Base-by-base conservation (phyloP, 1,140 invertebrate species). In the Aphis gossypii region DNA sequence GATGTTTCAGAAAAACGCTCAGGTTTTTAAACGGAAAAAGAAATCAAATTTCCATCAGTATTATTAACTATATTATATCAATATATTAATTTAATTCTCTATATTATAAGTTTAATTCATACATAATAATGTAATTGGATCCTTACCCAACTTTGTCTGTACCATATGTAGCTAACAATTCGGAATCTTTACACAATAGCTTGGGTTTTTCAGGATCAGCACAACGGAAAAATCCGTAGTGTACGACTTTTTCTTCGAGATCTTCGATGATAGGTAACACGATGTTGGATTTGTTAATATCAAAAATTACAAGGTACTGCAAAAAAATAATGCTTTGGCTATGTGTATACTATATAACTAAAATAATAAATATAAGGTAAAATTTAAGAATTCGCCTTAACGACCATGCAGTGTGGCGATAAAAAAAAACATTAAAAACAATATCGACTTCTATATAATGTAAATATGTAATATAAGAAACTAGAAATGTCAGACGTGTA, bases 241-340 rank as follows among this genome's bases (percentile, higher is more conserved):
- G 93, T 7, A 94, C n/a, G 0, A 95, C 92, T 51, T 95, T 94
- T 25, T 94, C 94, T 51, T 93, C 86, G n/a, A 94, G 94, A 54
- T 94, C 94, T 54, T 95, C 94, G 2, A 94, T 92, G 0, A 94
- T 93, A 30, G 94, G 94, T 35, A 94, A 54, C 21, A 94, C 93
- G 25, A 94, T 94, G 60, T 94, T 93, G 30, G 94, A 94, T 93
- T 94, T 94, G 14, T 84, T 94, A 4, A 94, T 94, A 44, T 95
- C 94, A 91, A 95, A 95, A 94, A 95, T 94, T 2, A 95, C 94
- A 8, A 94, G 87, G 21, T 94, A 94, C 94, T 94, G 84, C 25
- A 94, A 94, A 46, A 20, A 44, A 44, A 87, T 18, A 48, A 87
- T 48, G 21, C 38, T 2, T 38, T 1, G 4, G 14, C 14, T 18